phyloP scores from a whole-genome alignment of 1,140 invertebrate genomes.

The Drosophila azteca region DNA sequence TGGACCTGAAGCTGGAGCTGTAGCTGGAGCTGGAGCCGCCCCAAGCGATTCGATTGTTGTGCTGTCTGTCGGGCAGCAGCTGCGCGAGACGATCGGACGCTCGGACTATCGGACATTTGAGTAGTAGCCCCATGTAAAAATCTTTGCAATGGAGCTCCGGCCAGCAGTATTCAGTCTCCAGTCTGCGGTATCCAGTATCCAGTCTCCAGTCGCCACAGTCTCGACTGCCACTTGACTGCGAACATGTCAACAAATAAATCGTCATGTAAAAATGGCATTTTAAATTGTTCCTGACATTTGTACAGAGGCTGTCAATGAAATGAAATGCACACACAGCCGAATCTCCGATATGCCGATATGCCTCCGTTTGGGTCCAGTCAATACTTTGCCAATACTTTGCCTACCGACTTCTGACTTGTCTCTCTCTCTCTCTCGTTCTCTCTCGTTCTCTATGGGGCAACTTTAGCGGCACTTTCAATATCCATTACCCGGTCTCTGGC shows the following conservation, averaged over 20 bases:
- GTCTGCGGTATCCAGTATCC: too few relatives aligned
- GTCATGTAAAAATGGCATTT: slow-evolving; percentile 82
- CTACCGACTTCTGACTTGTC: slow-evolving; percentile 18
- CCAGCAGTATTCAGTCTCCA: too few relatives aligned
- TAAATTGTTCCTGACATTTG: slow-evolving; percentile 80
- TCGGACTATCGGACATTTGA: neutral
- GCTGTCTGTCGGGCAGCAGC: slow-evolving; percentile 51
- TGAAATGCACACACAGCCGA: slow-evolving; percentile 73
- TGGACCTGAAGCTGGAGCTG: slow-evolving; percentile 15
- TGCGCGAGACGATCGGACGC: slow-evolving; percentile 26
- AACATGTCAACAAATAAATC: slow-evolving; percentile 82
- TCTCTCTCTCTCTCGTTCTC: neutral
- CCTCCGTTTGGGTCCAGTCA: slow-evolving; percentile 16
- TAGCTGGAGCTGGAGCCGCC: neutral
- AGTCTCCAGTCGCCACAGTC: slow-evolving; percentile 5
- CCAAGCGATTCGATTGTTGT: too few relatives aligned
- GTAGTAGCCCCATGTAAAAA: slow-evolving; percentile 55
- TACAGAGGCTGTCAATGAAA: slow-evolving; percentile 77
- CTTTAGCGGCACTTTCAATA: slow-evolving; percentile 28
- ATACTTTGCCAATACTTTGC: slow-evolving; percentile 30
- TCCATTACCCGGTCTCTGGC: slow-evolving; percentile 19
- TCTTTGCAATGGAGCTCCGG: slow-evolving; percentile 31
- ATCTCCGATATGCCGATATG: slow-evolving; percentile 24
- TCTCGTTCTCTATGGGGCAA: neutral
- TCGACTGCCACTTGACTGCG: slow-evolving; percentile 39